Evolutionary conservation across 2,888 invertebrate genomes (phyloP), one percentile per base, ranked within the genome.

Genomic region (Conops quadrifasciatus): DNA sequence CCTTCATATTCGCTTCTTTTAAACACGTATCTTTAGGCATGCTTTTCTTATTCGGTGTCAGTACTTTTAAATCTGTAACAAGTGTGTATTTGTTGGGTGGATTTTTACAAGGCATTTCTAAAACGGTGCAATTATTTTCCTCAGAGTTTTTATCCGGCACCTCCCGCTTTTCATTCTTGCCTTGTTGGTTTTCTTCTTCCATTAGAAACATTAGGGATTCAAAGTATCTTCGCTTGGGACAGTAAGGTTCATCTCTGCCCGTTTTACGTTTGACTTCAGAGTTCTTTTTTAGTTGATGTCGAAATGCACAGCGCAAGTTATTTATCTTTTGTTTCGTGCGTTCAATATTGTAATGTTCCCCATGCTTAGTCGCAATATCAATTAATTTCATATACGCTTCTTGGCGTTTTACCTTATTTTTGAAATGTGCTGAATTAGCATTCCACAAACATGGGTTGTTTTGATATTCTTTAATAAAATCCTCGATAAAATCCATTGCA

Each of bases 271-370:
- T 85, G 9, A 83, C 78, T 75, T 85, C 85, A 56, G 82, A 84
- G 62, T 82, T 83, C 70, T 85, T 85, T 21, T 84, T 82, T 13
- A 85, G 77, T 71, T 85, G 85, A 70, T 85, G 85, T 16, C 85
- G 80, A 75, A 85, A 85, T 58, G 85, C 85, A 74, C 85, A 85
- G 7, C 85, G 77, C 45, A 85, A 78, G 78, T 85, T 85, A 78
- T 85, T 85, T 71, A 85, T 85, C 76, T 85, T 85, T 74, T 85
- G 85, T 76, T 85, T 85, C 2, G 85, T 85, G 67, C 85, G 78
- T 70, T 85, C 85, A 30, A 85, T 84, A 75, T 85, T 85, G 72
- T 85, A 85, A 53, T 82, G 80, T 74, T 85, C 85, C 11, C 85
- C 85, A 78, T 85, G 85, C 78, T 82, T 84, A n/a, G 81, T 80